phyloP scores from a whole-genome alignment of 2,888 invertebrate species.

The Brachyptera risi region DNA sequence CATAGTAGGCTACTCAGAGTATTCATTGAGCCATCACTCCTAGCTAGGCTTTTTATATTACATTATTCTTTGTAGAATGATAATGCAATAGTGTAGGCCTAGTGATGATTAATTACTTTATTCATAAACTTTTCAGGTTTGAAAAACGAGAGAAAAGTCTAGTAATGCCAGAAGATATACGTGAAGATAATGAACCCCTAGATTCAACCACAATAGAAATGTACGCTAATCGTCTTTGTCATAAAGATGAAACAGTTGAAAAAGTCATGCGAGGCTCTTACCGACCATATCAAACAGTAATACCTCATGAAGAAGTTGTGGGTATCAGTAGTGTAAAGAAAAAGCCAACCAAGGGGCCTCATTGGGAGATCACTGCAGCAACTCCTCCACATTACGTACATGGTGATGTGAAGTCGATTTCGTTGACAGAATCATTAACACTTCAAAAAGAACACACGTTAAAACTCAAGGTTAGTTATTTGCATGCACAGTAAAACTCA shows the following conservation, averaged over 20 bases:
- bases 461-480: slow-evolving; percentile 40
- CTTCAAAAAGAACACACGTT: slow-evolving; percentile 51
- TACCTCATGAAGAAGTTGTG: neutral
- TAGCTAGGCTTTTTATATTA: too few species aligned
- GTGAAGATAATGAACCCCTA: slow-evolving; percentile 42
- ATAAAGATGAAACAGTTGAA: slow-evolving; percentile 45
- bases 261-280: slow-evolving; percentile 44
- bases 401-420: slow-evolving; percentile 51
- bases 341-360: slow-evolving; percentile 26
- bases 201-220: slow-evolving; percentile 38
- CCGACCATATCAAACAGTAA: slow-evolving; percentile 55
- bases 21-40: too few species aligned
- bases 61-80: too few species aligned
- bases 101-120: neutral
- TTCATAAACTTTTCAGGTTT: neutral
- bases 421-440: slow-evolving; percentile 53
- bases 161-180: slow-evolving; percentile 51
- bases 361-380: slow-evolving; percentile 61
- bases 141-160: slow-evolving; percentile 45
- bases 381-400: slow-evolving; percentile 57
- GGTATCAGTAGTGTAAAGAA: neutral
- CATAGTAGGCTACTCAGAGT: too few species aligned
- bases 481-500: neutral
- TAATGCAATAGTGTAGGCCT: too few species aligned
- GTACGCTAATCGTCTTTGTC: slow-evolving; percentile 53